Base-by-base conservation (phyloP, 2,797 vertebrate genomes). In the Hemibagrus guttatus region DNA sequence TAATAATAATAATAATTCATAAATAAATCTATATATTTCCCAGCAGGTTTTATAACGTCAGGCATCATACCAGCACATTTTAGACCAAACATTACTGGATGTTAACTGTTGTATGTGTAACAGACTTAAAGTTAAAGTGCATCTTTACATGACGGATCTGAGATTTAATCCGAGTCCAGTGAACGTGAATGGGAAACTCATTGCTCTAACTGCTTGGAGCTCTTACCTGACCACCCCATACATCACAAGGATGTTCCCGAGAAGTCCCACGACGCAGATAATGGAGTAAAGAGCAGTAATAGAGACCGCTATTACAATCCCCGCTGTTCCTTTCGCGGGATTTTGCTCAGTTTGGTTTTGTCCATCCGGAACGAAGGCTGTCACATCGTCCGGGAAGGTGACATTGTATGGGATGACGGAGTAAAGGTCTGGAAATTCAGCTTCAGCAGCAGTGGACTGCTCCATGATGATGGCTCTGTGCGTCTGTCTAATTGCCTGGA, bases 181-280 rank as follows among this genome's bases (percentile, higher is more conserved):
- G 14, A 17, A 8, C 0, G 23, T 46, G 23, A 21, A 21, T 31
- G 42, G 8, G 42, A n/a, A 21, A 49, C 12, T 21, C 0, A 6
- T 4, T 64, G 8, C 28, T 39, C 4, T 5, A 35, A 49, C 4
- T 39, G 19, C 19, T 75, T 8, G 58, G n/a, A 59, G 75, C 35
- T 81, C 97, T 96, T 96, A 98, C 98, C 98, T 96, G 90, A 99
- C 96, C 90, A 99, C 98, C 64, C 97, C 97, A 83, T 97, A 99
- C 97, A 98, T 99, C 14, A 98, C 98, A 0, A 99, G 96, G 81
- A 98, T 85, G 93, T 99, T 99, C 66, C 98, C 98, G 90, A 99
- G 93, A 75, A 99, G 96, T 88, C 98, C 98, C 92, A 98, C 96
- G 78, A 98, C 97, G 71, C 97, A 98, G 91, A 99, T 96, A 9